phyloP scores from a whole-genome alignment of 2,888 invertebrate genomes.

The Trypoxylon attenuatum region DNA sequence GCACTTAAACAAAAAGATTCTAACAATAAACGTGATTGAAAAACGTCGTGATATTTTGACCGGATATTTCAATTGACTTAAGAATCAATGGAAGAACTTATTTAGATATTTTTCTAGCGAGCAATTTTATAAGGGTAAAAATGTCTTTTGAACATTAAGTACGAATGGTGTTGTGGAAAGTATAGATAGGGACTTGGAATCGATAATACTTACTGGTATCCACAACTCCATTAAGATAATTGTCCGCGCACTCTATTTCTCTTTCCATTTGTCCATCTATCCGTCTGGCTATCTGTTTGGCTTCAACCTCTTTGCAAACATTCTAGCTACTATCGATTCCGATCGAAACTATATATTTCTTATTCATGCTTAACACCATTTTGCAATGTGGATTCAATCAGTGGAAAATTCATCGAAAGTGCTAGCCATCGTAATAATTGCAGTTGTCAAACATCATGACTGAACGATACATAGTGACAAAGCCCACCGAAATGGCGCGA shows the following conservation, averaged over 20 bases:
- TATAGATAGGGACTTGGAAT: slow-evolving; percentile 50
- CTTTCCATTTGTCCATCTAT: slow-evolving; percentile 37
- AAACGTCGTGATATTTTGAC: too few species aligned
- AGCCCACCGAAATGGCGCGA: slow-evolving; percentile 12
- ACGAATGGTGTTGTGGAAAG: slow-evolving; percentile 17
- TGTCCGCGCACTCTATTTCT: slow-evolving; percentile 55
- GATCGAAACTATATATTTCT: too few species aligned
- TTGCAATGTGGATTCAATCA: slow-evolving; percentile 1
- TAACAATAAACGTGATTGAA: too few species aligned
- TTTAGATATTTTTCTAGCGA: too few species aligned
- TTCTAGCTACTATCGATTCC: too few species aligned
- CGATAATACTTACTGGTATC: slow-evolving; percentile 66
- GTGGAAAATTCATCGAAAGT: background rate
- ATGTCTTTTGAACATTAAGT: background rate
- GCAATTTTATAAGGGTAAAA: too few species aligned
- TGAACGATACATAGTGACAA: slow-evolving; percentile 10
- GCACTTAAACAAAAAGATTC: too few species aligned
- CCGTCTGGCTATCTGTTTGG: slow-evolving; percentile 19
- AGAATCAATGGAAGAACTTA: too few species aligned
- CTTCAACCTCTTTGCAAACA: slow-evolving; percentile 2
- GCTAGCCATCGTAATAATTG: slow-evolving; percentile 10
- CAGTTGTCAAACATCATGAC: slow-evolving; percentile 21
- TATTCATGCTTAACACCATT: too few species aligned
- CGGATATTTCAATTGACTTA: too few species aligned
- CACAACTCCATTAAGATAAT: slow-evolving; percentile 72